Evolutionary conservation across 2,113 vertebrate species (phyloP), one percentile per base, ranked within the genome.

Genomic region (Willisornis vidua): DNA sequence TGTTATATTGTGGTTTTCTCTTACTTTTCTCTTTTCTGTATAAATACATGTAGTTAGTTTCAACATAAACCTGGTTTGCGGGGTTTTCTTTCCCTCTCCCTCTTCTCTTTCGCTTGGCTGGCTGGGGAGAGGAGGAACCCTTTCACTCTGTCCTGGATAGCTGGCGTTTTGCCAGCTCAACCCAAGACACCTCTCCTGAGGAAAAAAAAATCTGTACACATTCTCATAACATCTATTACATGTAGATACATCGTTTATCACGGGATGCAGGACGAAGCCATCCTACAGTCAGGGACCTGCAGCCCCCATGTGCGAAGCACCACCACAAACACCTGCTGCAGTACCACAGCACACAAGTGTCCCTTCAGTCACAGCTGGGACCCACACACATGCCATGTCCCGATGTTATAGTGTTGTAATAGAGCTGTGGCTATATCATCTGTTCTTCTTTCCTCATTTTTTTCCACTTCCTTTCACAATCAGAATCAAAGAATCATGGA

Each of bases 131-230:
- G n/a, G n/a, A n/a, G n/a, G n/a, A n/a, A n/a, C n/a, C n/a, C n/a
- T n/a, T n/a, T n/a, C n/a, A n/a, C n/a, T n/a, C n/a, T n/a, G n/a
- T n/a, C n/a, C n/a, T n/a, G n/a, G n/a, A n/a, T n/a, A n/a, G n/a
- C n/a, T n/a, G n/a, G n/a, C n/a, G n/a, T n/a, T n/a, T n/a, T n/a
- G n/a, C n/a, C n/a, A n/a, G n/a, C n/a, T n/a, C n/a, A n/a, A n/a
- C n/a, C n/a, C n/a, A n/a, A n/a, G n/a, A n/a, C n/a, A n/a, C n/a
- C n/a, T 37, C 3, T 37, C 6, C 35, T 6, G 6, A 48, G 33
- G 7, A 6, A 49, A 51, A 73, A 39, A 78, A 48, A 37, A 35
- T 7, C 1, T 1, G 0, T 26, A 6, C 0, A 0, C 9, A 46
- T 55, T 81, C 19, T 49, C 14, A 20, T 41, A 45, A 71, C 1